These are phyloP conservation scores for Thunnus thynnus DNA, from an alignment of 2,113 vertebrate species.

Conservation along the genomic window DNA sequence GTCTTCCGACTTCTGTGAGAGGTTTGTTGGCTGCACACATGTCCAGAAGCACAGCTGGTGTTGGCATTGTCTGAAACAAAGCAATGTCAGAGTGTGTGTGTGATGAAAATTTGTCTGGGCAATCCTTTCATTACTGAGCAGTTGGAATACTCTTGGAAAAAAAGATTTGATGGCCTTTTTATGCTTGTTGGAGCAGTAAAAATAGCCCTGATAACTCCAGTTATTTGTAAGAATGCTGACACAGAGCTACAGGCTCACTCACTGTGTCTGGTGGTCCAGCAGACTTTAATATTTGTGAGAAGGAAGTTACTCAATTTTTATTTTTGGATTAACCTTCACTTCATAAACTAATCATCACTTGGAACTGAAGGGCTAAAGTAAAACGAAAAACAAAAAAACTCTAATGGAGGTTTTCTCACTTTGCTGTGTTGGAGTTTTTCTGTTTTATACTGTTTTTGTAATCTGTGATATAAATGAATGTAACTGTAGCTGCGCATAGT, in stretches of 20 bases:
- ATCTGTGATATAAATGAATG: too few species aligned
- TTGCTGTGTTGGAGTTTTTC: too few species aligned
- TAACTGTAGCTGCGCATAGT: too few species aligned
- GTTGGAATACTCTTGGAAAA: constrained; percentile 29
- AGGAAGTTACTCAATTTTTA: not conserved
- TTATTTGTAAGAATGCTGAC: constrained; percentile 33
- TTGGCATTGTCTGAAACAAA: constrained; percentile 24
- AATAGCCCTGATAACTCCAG: constrained; percentile 23
- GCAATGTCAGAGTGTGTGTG: constrained; percentile 23
- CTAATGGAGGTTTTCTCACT: too few species aligned
- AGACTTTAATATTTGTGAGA: not conserved
- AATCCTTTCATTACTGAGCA: constrained; percentile 29
- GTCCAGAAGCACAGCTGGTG: constrained; percentile 32
- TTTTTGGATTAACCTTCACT: not conserved
- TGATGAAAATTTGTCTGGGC: constrained; percentile 34
- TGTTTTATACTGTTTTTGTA: too few species aligned
- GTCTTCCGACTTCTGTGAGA: constrained; percentile 29
- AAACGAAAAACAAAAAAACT: not conserved
- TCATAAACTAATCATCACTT: not conserved
- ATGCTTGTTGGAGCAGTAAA: constrained; percentile 48
- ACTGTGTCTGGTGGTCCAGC: constrained; percentile 13
- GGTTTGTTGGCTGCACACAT: constrained; percentile 21
- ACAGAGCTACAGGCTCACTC: not conserved
- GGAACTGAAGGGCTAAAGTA: not conserved
- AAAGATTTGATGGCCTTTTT: constrained; percentile 14